Evolutionary conservation across 2,797 vertebrate species (phyloP).

Genomic region (Hemitrygon akajei): DNA sequence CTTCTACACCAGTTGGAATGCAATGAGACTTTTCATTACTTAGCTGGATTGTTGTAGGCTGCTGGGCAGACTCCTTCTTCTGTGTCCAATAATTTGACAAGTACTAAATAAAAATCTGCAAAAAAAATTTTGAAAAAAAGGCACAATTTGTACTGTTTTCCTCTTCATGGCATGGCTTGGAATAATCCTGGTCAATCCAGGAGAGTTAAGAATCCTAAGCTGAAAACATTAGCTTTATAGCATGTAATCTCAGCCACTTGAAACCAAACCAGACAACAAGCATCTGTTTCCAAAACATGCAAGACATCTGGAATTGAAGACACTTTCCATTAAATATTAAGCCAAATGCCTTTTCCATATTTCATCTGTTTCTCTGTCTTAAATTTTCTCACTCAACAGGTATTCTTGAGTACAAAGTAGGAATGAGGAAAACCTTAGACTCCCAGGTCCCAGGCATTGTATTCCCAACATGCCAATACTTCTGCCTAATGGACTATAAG

Average conservation of each 20-base stretch:
- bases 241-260: neutral
- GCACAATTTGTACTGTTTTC: neutral
- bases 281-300: neutral
- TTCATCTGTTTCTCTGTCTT: neutral
- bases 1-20: neutral
- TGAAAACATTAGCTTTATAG: neutral
- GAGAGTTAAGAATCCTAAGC: neutral
- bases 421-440: neutral
- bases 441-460: neutral
- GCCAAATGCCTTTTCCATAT: neutral
- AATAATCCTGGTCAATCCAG: neutral
- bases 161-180: no score
- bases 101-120: neutral
- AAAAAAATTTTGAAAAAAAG: neutral
- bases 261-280: neutral
- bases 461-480: no score
- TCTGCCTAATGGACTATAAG: neutral
- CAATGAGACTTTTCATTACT: neutral
- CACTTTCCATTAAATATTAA: neutral
- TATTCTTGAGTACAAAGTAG: neutral
- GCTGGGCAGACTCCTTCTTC: no score
- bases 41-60: neutral
- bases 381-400: neutral
- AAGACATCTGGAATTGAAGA: constrained; percentile 20
- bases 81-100: neutral